Evolutionary conservation across 2,113 vertebrate species (phyloP).

Genomic region (Zosterops japonicus): DNA sequence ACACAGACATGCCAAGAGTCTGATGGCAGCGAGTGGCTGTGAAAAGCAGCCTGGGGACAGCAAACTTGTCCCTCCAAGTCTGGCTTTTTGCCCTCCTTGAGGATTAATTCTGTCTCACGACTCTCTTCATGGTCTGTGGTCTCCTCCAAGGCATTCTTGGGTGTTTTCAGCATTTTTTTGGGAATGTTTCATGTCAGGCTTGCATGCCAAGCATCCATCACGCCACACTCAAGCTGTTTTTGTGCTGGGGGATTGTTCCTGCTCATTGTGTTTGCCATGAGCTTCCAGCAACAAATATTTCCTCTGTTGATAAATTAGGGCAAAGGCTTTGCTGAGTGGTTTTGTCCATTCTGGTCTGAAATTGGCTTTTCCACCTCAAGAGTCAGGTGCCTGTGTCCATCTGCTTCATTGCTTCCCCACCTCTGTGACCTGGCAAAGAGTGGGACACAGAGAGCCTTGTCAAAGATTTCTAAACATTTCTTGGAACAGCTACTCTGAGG

Average conservation of each 20-base stretch:
- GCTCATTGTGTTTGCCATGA: conserved; percentile 2
- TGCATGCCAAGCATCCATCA: conserved; percentile 32
- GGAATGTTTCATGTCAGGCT: neutral
- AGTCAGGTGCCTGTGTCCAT: neutral
- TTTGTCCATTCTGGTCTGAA: neutral
- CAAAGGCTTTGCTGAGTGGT: neutral
- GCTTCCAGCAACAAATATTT: conserved; percentile 11
- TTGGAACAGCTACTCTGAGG: neutral
- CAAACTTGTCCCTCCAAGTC: neutral
- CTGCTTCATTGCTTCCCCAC: neutral
- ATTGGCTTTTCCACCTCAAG: neutral
- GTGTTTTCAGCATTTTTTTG: neutral
- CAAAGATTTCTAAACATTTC: neutral
- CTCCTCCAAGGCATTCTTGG: conserved; percentile 44
- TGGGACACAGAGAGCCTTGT: neutral
- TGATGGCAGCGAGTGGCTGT: neutral
- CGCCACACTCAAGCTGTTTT: neutral
- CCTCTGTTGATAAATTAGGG: neutral
- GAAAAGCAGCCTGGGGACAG: neutral
- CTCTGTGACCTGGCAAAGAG: neutral
- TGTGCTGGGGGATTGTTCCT: conserved; percentile 9
- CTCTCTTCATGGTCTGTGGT: neutral
- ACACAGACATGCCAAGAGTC: neutral
- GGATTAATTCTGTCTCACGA: neutral
- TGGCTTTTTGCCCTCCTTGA: neutral